Evolutionary conservation across 2,888 invertebrate genomes (phyloP).

Genomic region (Tenthredo livida): DNA sequence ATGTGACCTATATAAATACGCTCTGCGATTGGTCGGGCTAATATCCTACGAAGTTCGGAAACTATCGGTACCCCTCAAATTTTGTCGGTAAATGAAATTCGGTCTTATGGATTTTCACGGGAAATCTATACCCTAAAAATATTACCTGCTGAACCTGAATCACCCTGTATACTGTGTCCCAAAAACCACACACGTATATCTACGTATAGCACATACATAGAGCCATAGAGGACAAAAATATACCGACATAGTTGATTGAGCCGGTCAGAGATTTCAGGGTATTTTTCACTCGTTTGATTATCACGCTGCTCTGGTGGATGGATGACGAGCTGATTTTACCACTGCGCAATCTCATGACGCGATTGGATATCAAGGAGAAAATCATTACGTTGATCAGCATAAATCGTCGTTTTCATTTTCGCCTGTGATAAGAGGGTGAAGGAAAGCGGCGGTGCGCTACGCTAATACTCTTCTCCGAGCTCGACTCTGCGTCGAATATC

Average conservation of each 20-base stretch:
- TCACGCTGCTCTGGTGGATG: not conserved
- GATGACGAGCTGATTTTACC: constrained; percentile 31
- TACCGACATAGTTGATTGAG: not conserved
- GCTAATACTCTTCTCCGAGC: not conserved
- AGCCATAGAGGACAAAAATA: not conserved
- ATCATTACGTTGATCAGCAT: constrained; percentile 35
- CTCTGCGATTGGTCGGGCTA: no score
- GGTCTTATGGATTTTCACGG: no score
- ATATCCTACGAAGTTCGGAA: no score
- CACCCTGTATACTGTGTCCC: not conserved
- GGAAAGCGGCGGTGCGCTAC: not conserved
- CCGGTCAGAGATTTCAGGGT: not conserved
- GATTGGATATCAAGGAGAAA: constrained; percentile 49
- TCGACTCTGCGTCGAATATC: not conserved
- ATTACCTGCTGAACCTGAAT: no score
- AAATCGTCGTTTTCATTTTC: not conserved
- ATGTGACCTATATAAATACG: no score
- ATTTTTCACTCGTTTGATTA: constrained; percentile 17
- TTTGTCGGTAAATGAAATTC: no score
- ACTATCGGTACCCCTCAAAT: no score
- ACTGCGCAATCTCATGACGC: constrained; percentile 44
- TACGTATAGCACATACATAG: not conserved
- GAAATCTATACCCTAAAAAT: no score
- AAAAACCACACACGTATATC: not conserved
- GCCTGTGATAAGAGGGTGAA: not conserved